Evolutionary conservation across 2,113 vertebrate genomes (phyloP).

Genomic region (Centropus unirufus): DNA sequence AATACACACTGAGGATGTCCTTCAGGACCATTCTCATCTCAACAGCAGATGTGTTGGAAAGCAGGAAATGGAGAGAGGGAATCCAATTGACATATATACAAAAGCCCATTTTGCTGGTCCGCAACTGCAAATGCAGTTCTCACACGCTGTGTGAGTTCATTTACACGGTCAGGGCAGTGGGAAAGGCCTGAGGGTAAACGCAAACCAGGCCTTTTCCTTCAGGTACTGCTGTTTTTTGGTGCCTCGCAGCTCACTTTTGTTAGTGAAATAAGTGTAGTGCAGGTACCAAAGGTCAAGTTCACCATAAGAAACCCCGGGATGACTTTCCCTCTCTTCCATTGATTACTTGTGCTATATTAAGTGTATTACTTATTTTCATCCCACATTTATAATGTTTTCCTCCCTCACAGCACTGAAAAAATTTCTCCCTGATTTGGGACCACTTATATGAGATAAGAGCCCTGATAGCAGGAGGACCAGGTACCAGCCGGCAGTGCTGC

Average conservation of each 20-base stretch:
- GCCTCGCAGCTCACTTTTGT: not conserved
- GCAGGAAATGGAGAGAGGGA: not conserved
- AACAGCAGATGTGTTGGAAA: not conserved
- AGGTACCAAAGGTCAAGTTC: not conserved
- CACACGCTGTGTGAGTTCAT: not conserved
- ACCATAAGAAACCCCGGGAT: not conserved
- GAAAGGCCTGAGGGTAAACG: not conserved
- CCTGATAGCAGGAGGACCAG: not conserved
- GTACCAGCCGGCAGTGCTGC: not conserved
- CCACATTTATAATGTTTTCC: not conserved
- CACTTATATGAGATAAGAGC: not conserved
- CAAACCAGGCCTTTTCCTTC: not conserved
- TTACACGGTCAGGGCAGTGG: not conserved
- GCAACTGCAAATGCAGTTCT: conserved; percentile 7
- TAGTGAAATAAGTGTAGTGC: not conserved
- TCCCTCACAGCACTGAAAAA: not conserved
- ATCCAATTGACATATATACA: not conserved
- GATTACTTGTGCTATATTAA: not conserved
- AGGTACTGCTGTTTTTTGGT: not conserved
- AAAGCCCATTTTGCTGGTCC: not conserved
- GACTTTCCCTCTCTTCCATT: not conserved
- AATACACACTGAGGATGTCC: not conserved
- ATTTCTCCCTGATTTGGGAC: not conserved
- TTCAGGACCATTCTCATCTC: not conserved
- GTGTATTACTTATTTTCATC: not conserved